Percentiles rank a stretch among this genome's conserved stretches.
phyloP scores from a whole-genome alignment of 2,797 vertebrate genomes.

The Lagocephalus sceleratus region DNA sequence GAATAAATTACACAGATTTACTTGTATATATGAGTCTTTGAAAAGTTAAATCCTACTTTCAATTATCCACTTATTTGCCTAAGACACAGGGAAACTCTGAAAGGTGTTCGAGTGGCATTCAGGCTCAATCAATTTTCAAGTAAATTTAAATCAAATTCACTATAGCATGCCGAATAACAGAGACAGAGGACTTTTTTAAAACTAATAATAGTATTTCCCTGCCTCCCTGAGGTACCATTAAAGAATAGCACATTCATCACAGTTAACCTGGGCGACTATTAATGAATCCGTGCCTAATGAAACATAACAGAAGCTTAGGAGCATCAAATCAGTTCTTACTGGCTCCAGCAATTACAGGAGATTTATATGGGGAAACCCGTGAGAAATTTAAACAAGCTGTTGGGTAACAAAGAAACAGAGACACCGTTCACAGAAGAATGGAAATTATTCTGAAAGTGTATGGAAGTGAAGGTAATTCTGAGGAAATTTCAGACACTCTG shows the following conservation, averaged over 20 bases:
- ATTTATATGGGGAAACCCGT: constrained; percentile 1
- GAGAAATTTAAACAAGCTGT: not conserved
- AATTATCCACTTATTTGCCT: constrained; percentile 8
- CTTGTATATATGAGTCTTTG: not conserved
- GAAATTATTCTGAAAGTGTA: not conserved
- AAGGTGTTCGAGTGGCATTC: constrained; percentile 13
- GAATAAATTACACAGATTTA: not conserved
- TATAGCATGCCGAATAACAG: constrained; percentile 19
- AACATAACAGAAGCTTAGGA: constrained; percentile 42
- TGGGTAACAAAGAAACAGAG: not conserved
- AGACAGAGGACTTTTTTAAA: constrained; percentile 31
- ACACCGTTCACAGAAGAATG: not conserved
- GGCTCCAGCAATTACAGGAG: constrained; percentile 29
- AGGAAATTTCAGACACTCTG: constrained; percentile 1
- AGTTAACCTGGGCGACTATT: constrained; percentile 61
- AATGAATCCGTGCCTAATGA: constrained; percentile 53
- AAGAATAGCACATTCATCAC: constrained; percentile 59
- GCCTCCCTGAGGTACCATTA: constrained; percentile 39
- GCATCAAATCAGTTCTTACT: constrained; percentile 38
- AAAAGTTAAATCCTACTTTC: not conserved
- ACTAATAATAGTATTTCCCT: constrained; percentile 41
- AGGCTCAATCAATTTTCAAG: constrained; percentile 23
- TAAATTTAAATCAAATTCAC: constrained; percentile 20
- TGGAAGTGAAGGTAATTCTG: not conserved
- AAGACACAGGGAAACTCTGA: not conserved